Conservation (phyloP, 23 tunicate genomes). For the Trididemnum nubilum region DNA sequence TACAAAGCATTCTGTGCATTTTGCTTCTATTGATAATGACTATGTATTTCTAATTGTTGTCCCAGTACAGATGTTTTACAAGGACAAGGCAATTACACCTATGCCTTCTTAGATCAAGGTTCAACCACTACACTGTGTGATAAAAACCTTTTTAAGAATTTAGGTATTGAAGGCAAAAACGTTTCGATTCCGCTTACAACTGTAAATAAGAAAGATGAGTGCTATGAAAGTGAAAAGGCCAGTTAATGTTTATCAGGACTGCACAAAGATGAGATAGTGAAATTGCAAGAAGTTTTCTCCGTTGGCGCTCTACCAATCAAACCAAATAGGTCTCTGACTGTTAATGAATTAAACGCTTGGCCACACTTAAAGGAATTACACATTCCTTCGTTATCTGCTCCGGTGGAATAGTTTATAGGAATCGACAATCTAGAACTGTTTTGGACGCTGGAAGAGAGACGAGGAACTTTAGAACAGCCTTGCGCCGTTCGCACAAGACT, state of each 20-base stretch:
- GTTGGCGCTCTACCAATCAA: neutral
- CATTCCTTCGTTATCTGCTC: neutral
- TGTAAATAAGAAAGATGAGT: neutral
- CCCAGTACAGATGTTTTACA: neutral
- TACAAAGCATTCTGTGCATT: neutral
- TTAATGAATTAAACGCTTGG: neutral
- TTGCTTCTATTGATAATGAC: neutral
- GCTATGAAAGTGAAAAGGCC: neutral
- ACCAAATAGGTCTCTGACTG: neutral
- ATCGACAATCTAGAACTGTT: neutral
- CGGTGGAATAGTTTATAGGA: neutral
- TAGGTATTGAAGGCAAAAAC: neutral
- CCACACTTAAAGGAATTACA: neutral
- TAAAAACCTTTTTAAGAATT: neutral
- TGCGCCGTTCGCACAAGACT: neutral
- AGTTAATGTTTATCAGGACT: neutral
- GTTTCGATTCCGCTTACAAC: neutral
- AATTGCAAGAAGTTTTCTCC: neutral
- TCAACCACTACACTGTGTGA: neutral
- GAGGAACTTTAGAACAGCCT: neutral
- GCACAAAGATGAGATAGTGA: neutral
- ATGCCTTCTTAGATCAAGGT: neutral
- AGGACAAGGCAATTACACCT: neutral
- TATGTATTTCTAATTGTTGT: neutral
- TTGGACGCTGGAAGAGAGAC: neutral